Evolutionary conservation across 1,140 invertebrate genomes (phyloP), one percentile per base, ranked within the genome.

Genomic region (Ceratina japonica): DNA sequence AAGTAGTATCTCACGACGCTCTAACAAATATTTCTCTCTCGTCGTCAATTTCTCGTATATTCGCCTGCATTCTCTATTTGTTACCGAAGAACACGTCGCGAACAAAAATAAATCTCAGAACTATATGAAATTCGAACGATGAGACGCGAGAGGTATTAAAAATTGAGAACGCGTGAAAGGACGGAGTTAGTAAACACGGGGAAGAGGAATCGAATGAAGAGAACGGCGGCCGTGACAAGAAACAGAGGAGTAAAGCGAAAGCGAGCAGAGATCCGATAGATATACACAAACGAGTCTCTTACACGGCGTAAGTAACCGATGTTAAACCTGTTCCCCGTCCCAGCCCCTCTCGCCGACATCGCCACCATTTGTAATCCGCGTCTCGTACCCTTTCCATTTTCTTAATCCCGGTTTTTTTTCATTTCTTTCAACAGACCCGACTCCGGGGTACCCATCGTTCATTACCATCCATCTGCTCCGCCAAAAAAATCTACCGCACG

Each of bases 291-390:
- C 70, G 73, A 51, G 76, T 37, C 68, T 80, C 62, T 86, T 75
- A 62, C 64, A 69, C 63, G 51, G 56, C 58, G 62, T 75, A 80
- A 44, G 37, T 76, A 82, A 82, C 75, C 64, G 37, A 82, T 63
- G 77, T 80, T 80, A 87, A 82, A 86, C 80, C 73, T 76, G 79
- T 84, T 80, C 56, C 62, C 71, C 63, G 22, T 75, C 54, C 49
- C 73, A 22, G 69, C 27, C 24, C 31, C 16, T n/a, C n/a, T 13
- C 49, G 7, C 22, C 20, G 4, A 54, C 16, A 49, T 24, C 27
- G 22, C 22, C 37, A 51, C 51, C 20, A 37, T 61, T 54, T 49
- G 69, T 63, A 75, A 77, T 73, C 20, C 31, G 5, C 56, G 18
- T 0, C 49, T 51, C 49, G 24, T 71, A 56, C 49, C 73, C 72